These are phyloP conservation scores for Andrena chrysosceles DNA, from an alignment of 2,888 invertebrate species.

Conservation along the genomic window DNA sequence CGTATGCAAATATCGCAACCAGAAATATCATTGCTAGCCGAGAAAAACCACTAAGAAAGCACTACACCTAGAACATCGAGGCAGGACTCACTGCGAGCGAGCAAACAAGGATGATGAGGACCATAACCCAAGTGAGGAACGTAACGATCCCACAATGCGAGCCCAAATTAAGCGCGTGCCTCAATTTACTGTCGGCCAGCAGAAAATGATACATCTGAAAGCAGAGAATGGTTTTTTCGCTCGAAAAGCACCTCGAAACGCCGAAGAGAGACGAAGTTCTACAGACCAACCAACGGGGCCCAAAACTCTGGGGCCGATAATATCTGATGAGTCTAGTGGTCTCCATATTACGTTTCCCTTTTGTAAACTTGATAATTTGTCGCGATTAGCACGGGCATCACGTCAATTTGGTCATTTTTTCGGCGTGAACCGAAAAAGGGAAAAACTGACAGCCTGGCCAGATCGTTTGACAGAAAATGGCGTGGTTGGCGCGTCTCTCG, in stretches of 20 bases:
- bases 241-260: neutral
- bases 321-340: conserved; percentile 72
- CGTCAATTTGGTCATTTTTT: conserved; percentile 72
- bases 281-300: conserved; percentile 72
- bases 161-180: conserved; percentile 72
- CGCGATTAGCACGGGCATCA: conserved; percentile 58
- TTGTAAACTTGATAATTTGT: conserved; percentile 72
- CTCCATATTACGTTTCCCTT: conserved; percentile 71
- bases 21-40: neutral
- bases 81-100: conserved; percentile 73
- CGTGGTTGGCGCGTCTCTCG: conserved; percentile 14
- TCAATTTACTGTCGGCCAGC: conserved; percentile 76
- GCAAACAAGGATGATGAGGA: conserved; percentile 64
- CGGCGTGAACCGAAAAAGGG: conserved; percentile 56
- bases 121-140: conserved; percentile 69
- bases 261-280: neutral
- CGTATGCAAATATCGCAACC: neutral
- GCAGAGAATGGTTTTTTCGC: conserved; percentile 5
- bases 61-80: neutral
- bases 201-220: conserved; percentile 79
- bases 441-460: conserved; percentile 71
- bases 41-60: neutral
- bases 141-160: conserved; percentile 74
- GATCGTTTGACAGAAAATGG: conserved; percentile 76
- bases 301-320: conserved; percentile 71